Conservation (phyloP, 1,140 invertebrate genomes). For the Bradynema listronoti region DNA sequence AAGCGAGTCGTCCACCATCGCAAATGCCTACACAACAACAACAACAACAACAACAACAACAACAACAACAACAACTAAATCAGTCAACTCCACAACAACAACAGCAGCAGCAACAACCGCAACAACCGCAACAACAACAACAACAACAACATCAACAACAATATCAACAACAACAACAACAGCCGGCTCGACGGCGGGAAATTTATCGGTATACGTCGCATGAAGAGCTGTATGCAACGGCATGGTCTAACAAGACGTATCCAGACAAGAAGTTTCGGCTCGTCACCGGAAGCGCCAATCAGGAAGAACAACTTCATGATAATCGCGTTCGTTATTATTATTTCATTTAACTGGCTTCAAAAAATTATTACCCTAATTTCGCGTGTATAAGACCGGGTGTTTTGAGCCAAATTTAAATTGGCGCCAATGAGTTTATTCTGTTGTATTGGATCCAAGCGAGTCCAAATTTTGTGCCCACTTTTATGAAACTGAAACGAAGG, state of each 20-base stretch:
- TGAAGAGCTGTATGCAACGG: conserved; percentile 29
- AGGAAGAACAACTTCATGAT: conserved; percentile 22
- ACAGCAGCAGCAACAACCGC: not conserved
- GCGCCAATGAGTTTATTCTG: not conserved
- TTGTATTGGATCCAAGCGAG: conserved; percentile 3
- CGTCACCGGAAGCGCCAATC: conserved; percentile 16
- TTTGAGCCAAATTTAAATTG: conserved; percentile 11
- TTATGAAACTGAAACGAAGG: not conserved
- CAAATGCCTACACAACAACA: conserved; percentile 1
- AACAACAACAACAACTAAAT: not conserved
- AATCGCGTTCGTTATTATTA: conserved; percentile 27
- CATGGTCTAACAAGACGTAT: conserved; percentile 36
- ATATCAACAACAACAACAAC: not conserved
- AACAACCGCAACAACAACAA: not conserved
- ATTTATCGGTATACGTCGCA: conserved; percentile 40
- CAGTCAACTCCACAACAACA: not conserved
- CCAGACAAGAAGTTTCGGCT: conserved; percentile 35
- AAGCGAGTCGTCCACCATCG: too few species aligned
- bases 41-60: not conserved
- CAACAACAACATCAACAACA: not conserved
- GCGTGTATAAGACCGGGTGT: conserved; percentile 2
- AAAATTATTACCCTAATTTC: conserved; percentile 6
- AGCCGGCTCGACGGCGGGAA: conserved; percentile 14
- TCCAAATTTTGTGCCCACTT: not conserved
- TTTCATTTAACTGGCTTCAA: not conserved